These are phyloP conservation scores for Pangasius macronema DNA, from an alignment of 2,797 vertebrate species.

Conservation along the genomic window DNA sequence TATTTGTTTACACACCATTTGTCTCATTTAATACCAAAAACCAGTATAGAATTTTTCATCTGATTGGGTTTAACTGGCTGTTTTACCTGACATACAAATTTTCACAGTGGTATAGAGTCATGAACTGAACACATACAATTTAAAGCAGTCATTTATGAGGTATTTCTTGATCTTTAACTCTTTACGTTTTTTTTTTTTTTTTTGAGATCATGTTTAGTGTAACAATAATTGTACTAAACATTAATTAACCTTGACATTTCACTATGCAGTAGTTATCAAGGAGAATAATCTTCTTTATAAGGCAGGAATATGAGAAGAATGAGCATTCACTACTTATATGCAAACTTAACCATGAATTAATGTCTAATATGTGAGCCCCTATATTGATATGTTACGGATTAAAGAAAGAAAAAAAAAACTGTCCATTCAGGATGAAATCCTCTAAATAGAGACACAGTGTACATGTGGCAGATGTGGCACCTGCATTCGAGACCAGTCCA, in stretches of 20 bases:
- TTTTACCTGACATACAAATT: not conserved
- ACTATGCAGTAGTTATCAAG: not conserved
- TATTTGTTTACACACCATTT: not conserved
- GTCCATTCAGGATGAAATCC: not conserved
- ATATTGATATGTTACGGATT: not conserved
- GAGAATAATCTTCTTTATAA: not conserved
- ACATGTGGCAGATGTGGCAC: constrained; percentile 18
- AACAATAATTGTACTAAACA: not conserved
- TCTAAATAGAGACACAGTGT: not conserved
- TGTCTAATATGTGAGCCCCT: not conserved
- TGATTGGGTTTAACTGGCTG: not conserved
- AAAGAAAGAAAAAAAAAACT: not conserved
- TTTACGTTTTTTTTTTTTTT: not conserved
- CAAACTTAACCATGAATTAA: not conserved
- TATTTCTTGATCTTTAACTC: not conserved
- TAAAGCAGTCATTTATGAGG: not conserved
- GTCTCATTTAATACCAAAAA: not conserved
- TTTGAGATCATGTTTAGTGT: not conserved
- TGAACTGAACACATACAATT: not conserved
- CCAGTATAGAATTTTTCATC: not conserved
- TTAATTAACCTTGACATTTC: not conserved
- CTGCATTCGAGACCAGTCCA: constrained; percentile 8
- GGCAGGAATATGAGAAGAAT: not conserved
- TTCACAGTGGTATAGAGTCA: not conserved
- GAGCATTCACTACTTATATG: not conserved